Conservation (phyloP, 2,113 vertebrate genomes). For the Paraplagusia blochii region DNA sequence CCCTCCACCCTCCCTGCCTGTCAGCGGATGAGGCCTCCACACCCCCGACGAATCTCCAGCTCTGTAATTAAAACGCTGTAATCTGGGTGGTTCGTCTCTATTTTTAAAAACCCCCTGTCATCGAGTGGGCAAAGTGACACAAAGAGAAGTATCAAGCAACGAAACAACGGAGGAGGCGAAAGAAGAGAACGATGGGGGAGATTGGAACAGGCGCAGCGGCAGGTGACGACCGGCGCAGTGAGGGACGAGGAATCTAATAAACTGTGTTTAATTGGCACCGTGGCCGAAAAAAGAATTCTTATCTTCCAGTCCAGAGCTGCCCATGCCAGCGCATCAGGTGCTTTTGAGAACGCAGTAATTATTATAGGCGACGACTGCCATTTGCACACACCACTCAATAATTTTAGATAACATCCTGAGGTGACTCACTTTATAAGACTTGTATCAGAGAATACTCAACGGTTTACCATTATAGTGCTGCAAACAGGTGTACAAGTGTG, state of each 20-base stretch:
- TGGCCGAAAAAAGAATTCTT: slow-evolving; percentile 23
- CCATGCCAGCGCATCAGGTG: slow-evolving; percentile 27
- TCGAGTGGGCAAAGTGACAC: slow-evolving; percentile 58
- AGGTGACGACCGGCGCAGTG: slow-evolving; percentile 37
- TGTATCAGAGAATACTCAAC: too few species aligned
- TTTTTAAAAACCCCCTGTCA: slow-evolving; percentile 71
- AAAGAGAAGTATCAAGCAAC: slow-evolving; percentile 41
- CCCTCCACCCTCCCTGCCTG: slow-evolving; percentile 30
- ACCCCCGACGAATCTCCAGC: slow-evolving; percentile 60
- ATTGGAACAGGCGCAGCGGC: slow-evolving; percentile 36
- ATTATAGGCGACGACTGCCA: not conserved
- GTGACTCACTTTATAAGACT: too few species aligned
- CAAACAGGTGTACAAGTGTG: too few species aligned
- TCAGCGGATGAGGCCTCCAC: slow-evolving; percentile 45
- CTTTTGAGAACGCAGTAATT: slow-evolving; percentile 2
- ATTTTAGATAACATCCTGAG: too few species aligned
- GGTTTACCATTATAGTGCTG: too few species aligned
- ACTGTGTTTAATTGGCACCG: slow-evolving; percentile 44
- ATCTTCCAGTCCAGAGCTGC: slow-evolving; percentile 11
- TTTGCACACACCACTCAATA: not conserved
- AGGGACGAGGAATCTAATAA: slow-evolving; percentile 41
- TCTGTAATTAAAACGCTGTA: slow-evolving; percentile 79
- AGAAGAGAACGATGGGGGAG: not conserved
- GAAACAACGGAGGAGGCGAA: not conserved
- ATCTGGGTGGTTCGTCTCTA: slow-evolving; percentile 72